These are phyloP conservation scores for Thomomys bottae DNA, from an alignment of 2,113 vertebrate species.

Conservation along the genomic window DNA sequence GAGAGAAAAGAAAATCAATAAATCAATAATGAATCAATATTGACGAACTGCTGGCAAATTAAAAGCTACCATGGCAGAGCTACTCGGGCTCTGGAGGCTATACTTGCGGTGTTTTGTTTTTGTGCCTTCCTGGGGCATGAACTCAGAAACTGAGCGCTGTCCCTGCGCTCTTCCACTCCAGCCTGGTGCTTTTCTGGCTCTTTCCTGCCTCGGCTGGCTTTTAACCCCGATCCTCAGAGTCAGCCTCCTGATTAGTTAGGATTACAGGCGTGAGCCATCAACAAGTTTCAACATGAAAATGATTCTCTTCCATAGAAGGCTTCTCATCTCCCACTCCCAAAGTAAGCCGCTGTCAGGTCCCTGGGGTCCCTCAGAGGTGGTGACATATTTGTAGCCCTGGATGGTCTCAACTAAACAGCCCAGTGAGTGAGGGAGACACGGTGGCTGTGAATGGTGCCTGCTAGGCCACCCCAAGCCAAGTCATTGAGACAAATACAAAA, in stretches of 20 bases:
- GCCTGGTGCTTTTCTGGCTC: no score
- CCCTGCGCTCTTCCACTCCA: no score
- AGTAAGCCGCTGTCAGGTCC: not conserved
- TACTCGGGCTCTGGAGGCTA: not conserved
- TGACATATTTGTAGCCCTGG: not conserved
- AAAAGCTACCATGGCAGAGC: not conserved
- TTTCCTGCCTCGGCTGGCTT: no score
- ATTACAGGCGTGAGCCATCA: no score
- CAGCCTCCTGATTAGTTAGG: no score
- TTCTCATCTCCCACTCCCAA: not conserved
- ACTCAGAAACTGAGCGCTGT: no score
- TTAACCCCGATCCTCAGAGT: no score
- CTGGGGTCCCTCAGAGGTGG: not conserved
- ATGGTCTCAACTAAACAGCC: not conserved
- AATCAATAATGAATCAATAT: not conserved
- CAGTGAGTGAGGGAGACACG: not conserved
- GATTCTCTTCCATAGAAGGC: not conserved
- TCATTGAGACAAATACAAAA: slow-evolving; percentile 29
- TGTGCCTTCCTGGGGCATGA: no score
- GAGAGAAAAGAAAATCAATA: no score
- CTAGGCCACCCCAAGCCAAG: slow-evolving; percentile 7
- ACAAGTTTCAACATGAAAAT: not conserved
- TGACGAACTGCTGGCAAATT: not conserved
- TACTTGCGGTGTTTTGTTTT: no score
- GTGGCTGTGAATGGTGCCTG: not conserved